These are phyloP conservation scores for Nixonia krombeini DNA, from an alignment of 1,140 invertebrate species.

Conservation along the genomic window DNA sequence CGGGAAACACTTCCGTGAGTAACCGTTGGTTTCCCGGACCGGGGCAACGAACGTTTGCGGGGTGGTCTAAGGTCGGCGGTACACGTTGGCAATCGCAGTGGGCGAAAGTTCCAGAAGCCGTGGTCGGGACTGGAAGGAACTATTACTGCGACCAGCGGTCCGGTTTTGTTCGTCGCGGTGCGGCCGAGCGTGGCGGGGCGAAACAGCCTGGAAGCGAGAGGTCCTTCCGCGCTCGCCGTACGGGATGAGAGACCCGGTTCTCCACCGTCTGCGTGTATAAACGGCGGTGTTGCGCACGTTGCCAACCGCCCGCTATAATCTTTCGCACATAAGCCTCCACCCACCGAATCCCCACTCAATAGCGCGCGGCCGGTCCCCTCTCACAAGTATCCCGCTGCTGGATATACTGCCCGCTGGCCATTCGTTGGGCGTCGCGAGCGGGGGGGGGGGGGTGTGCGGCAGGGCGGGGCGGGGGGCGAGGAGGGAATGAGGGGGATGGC, in stretches of 20 bases:
- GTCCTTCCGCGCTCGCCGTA: conserved; percentile 10
- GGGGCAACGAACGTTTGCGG: conserved; percentile 1
- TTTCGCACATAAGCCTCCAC: conserved; percentile 56
- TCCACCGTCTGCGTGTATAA: conserved; percentile 34
- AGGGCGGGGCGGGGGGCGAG: too few species aligned
- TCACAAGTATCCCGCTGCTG: conserved; percentile 56
- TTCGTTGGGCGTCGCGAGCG: too few species aligned
- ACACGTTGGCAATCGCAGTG: not conserved
- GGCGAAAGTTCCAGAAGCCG: not conserved
- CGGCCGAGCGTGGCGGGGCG: conserved; percentile 30
- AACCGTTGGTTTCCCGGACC: conserved; percentile 13
- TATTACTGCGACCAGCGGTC: too few species aligned
- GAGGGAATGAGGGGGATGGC: too few species aligned
- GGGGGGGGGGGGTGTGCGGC: too few species aligned
- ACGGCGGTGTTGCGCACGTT: conserved; percentile 33
- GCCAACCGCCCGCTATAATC: conserved; percentile 52
- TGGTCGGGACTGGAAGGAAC: too few species aligned
- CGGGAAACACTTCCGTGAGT: conserved; percentile 21
- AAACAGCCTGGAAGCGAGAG: conserved; percentile 29
- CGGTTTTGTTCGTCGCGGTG: conserved; percentile 24
- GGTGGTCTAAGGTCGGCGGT: not conserved
- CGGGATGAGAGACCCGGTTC: conserved; percentile 22
- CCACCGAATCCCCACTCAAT: conserved; percentile 61
- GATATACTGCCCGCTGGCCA: too few species aligned
- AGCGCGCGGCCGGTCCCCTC: conserved; percentile 57